These are phyloP conservation scores for Oncorhynchus clarkii DNA, from an alignment of 2,113 vertebrate genomes.

Conservation along the genomic window DNA sequence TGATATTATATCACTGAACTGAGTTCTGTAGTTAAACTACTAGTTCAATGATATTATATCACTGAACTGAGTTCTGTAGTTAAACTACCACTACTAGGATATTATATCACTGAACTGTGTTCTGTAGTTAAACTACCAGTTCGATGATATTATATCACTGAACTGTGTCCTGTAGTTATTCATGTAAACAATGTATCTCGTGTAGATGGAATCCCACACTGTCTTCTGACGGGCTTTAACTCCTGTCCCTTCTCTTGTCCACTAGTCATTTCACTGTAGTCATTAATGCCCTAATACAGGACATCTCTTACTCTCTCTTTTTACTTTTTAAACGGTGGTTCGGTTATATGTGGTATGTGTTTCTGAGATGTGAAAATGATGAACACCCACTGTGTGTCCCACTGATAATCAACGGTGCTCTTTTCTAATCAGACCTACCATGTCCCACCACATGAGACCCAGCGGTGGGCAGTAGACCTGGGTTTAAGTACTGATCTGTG, in stretches of 20 bases:
- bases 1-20: no score
- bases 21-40: no score
- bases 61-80: no score
- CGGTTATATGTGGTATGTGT: neutral
- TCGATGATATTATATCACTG: no score
- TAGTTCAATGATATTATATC: no score
- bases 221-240: slow-evolving; percentile 44
- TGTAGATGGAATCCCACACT: slow-evolving; percentile 71
- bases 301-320: neutral
- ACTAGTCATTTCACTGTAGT: slow-evolving; percentile 48
- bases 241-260: slow-evolving; percentile 46
- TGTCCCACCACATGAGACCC: slow-evolving; percentile 43
- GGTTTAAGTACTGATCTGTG: neutral
- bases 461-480: slow-evolving; percentile 14
- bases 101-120: no score
- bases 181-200: neutral
- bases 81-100: no score
- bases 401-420: slow-evolving; percentile 46
- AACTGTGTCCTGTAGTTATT: neutral
- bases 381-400: neutral
- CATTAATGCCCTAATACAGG: slow-evolving; percentile 51
- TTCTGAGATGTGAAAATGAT: no score
- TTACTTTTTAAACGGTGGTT: no score
- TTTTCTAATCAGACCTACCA: slow-evolving; percentile 42
- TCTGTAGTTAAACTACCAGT: no score